Percentiles rank a stretch among this genome's conserved stretches.
These are phyloP conservation scores for Oryzias javanicus DNA, from an alignment of 2,113 vertebrate genomes.

Conservation along the genomic window DNA sequence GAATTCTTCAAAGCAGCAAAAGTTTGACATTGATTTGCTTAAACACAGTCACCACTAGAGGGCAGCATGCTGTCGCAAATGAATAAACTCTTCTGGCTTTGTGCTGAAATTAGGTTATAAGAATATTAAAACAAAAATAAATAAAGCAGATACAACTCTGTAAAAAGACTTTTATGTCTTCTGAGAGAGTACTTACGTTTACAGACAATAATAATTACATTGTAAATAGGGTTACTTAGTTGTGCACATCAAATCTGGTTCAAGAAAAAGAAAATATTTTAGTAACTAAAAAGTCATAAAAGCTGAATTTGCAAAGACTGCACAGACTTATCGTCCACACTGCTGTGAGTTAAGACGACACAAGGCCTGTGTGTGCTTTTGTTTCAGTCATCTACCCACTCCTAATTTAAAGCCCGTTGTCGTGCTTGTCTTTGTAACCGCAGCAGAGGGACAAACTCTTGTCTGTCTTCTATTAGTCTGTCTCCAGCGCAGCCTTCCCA, in stretches of 20 bases:
- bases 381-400: slow-evolving; percentile 36
- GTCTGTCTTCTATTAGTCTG: slow-evolving; percentile 43
- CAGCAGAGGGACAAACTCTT: slow-evolving; percentile 36
- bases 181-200: too few relatives aligned
- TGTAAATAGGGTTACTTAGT: too few relatives aligned
- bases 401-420: slow-evolving; percentile 41
- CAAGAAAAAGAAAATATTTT: too few relatives aligned
- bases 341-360: slow-evolving; percentile 23
- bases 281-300: background rate
- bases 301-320: background rate
- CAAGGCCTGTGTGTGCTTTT: slow-evolving; percentile 5
- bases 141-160: too few relatives aligned
- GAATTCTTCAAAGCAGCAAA: background rate
- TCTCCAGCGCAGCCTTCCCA: slow-evolving; percentile 53
- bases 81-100: background rate
- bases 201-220: too few relatives aligned
- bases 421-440: slow-evolving; percentile 34
- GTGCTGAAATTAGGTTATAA: too few relatives aligned
- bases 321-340: background rate
- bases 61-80: slow-evolving; percentile 42
- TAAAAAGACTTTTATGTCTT: too few relatives aligned
- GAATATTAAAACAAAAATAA: too few relatives aligned
- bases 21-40: background rate
- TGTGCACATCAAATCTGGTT: too few relatives aligned
- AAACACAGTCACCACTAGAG: slow-evolving; percentile 35